Evolutionary conservation across 2,888 invertebrate species (phyloP), one percentile per base, ranked within the genome.

Genomic region (Rotaria magnacalcarata): DNA sequence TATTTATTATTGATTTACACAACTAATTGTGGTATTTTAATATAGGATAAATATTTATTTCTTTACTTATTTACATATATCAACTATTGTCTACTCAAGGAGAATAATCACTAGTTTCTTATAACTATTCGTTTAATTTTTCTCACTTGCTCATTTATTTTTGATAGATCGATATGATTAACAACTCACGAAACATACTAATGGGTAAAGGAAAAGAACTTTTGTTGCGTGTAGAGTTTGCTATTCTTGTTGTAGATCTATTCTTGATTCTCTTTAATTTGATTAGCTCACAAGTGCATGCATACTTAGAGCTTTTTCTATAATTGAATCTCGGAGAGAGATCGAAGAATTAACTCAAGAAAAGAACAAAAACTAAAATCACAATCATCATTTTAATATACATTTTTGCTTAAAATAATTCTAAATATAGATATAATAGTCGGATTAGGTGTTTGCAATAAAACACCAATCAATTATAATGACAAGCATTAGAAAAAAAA

Each of bases 161-260:
- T 60, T 60, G 60, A 60, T 60, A 60, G n/a, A 60, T 60, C 60
- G 60, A 60, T 60, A 27, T 60, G 27, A 60, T 60, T 60, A 27
- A 14, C 60, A 4, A 60, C 27, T 60, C 60, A 27, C 60, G 60
- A n/a, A 60, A 11, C 50, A 14, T 8, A 11, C 11, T 8, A 60
- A 6, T 27, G 14, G n/a, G 8, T 6, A n/a, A 27, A 60, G 60
- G 27, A 14, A 60, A 10, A 60, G n/a, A 27, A 60, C 11, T 3
- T 27, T n/a, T 7, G n/a, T 60, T 11, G 10, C 27, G 27, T 60
- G 8, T 60, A 27, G 27, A 60, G 11, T 60, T n/a, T 60, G 60
- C 60, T 27, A n/a, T 14, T 27, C 27, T 60, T 34, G 8, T 60
- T 27, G 2, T n/a, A 60, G 60, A 60, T 60, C 60, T 60, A 11